Evolutionary conservation across 2,888 invertebrate genomes (phyloP), one percentile per base, ranked within the genome.

Genomic region (Arctia plantaginis): DNA sequence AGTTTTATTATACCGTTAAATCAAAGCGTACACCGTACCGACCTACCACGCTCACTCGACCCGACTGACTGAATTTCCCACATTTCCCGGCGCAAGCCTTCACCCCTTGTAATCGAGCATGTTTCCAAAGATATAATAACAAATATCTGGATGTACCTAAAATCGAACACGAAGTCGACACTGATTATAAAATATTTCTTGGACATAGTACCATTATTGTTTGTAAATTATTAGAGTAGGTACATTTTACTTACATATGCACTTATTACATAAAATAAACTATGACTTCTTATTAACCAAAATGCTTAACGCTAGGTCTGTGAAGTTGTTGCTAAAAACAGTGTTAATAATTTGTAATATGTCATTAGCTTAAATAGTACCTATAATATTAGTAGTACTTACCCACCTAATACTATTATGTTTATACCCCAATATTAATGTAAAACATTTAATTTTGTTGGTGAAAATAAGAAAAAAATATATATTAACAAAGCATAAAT

Each of bases 1-100:
- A 95, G 93, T 95, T 95, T 93, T 89, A 91, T 90, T 89, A 89
- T 88, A 84, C 86, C 86, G 87, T 86, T 88, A 82, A 85, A 85
- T 84, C 85, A 82, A 75, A 87, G 85, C 90, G 90, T 86, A 86
- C 85, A 86, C 86, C 82, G 89, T 86, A 90, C 90, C 93, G 89
- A 82, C 89, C 93, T 88, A 88, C 82, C 90, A 88, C 93, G 92
- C 90, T 91, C 85, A 89, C 91, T 90, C 93, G 93, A 92, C 92
- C 93, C 93, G 93, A 95, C 95, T 95, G 95, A 91, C 95, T 92
- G 93, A 93, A 86, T 92, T 92, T 92, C 90, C 93, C 88, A 92
- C 93, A 93, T 93, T 95, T 93, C 95, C 95, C 94, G 93, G 95
- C 95, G 94, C 95, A 94, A 93, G 94, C 93, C 93, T 94, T 94